These are phyloP conservation scores for Ammodytes marinus DNA, from an alignment of 2,113 vertebrate genomes.

Conservation along the genomic window DNA sequence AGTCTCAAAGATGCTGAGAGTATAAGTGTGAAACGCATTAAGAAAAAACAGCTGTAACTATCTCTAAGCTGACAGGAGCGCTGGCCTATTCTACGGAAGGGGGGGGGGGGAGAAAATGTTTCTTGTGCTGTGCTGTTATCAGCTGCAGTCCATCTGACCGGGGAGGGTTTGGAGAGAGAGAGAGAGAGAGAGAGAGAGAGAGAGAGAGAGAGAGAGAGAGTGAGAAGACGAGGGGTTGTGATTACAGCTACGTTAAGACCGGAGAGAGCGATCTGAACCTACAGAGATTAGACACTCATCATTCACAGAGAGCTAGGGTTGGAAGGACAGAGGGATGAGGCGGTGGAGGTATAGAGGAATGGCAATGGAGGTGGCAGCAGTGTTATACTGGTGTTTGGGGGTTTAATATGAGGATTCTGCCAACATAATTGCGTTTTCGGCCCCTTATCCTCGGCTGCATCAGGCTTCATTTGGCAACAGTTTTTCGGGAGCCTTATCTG, in stretches of 20 bases:
- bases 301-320: constrained; percentile 72
- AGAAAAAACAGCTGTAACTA: constrained; percentile 71
- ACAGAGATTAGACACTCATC: constrained; percentile 80
- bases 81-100: constrained; percentile 56
- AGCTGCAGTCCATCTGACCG: constrained; percentile 73
- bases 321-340: constrained; percentile 45
- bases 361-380: constrained; percentile 51
- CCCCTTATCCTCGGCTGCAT: constrained; percentile 84
- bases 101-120: constrained; percentile 27
- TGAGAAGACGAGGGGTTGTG: constrained; percentile 38
- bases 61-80: constrained; percentile 67
- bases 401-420: constrained; percentile 84
- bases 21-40: constrained; percentile 62
- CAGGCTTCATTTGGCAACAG: constrained; percentile 82
- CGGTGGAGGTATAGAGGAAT: constrained; percentile 40
- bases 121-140: constrained; percentile 67
- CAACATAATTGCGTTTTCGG: constrained; percentile 79
- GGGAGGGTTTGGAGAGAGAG: constrained; percentile 31
- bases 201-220: not conserved
- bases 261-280: constrained; percentile 80
- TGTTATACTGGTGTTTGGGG: constrained; percentile 59
- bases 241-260: constrained; percentile 83
- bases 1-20: constrained; percentile 42
- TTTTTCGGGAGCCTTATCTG: constrained; percentile 84
- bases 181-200: not conserved